phyloP scores from a whole-genome alignment of 2,888 invertebrate species.

The Exocentrus adspersus region DNA sequence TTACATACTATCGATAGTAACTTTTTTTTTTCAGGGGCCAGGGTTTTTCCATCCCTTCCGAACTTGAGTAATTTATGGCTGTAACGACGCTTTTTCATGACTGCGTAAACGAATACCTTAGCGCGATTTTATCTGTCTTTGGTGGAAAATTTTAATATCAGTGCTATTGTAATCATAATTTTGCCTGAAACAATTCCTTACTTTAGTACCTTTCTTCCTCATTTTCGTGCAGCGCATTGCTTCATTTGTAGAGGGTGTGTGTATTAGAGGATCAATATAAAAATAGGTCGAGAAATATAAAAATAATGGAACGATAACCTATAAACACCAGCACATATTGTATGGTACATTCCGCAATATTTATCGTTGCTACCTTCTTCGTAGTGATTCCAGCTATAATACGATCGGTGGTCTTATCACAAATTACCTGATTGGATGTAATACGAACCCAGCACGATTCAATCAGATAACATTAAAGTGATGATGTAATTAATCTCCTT shows the following conservation, averaged over 20 bases:
- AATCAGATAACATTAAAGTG: background rate
- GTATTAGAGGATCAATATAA: too few relatives aligned
- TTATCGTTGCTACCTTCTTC: too few relatives aligned
- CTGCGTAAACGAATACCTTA: background rate
- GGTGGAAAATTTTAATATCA: background rate
- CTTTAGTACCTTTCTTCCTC: too few relatives aligned
- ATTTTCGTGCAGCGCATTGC: too few relatives aligned
- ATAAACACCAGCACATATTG: too few relatives aligned
- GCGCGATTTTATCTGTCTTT: conserved; percentile 2
- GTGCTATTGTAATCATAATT: background rate
- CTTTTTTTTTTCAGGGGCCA: background rate
- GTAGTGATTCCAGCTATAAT: too few relatives aligned
- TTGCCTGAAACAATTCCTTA: background rate
- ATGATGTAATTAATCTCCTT: conserved; percentile 3
- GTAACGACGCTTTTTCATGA: conserved; percentile 6
- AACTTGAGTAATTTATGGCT: background rate
- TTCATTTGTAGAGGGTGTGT: too few relatives aligned
- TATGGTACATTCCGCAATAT: too few relatives aligned
- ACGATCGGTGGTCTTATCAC: too few relatives aligned
- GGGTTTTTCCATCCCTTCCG: background rate
- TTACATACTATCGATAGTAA: conserved; percentile 41
- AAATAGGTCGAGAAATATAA: too few relatives aligned
- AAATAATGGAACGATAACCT: too few relatives aligned
- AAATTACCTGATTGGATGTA: background rate
- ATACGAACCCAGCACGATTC: background rate